Evolutionary conservation across 2,113 vertebrate genomes (phyloP).

Genomic region (Erinaceus europaeus): DNA sequence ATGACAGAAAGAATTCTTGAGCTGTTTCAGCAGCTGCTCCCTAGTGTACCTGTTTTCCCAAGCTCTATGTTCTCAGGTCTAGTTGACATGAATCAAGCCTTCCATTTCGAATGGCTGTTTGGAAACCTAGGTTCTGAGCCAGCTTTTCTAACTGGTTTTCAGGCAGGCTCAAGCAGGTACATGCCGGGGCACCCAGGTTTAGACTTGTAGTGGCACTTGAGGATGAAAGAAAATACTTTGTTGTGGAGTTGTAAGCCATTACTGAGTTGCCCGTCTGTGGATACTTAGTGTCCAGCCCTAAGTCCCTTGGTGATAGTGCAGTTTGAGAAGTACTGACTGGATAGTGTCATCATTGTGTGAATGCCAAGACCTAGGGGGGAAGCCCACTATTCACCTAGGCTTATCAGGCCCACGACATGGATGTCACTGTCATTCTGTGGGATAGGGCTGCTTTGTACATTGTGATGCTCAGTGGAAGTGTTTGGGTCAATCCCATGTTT

Average conservation of each 20-base stretch:
- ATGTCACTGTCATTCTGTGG: too few relatives aligned
- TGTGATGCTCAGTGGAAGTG: background rate
- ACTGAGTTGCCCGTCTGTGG: background rate
- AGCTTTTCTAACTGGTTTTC: background rate
- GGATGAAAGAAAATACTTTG: conserved; percentile 7
- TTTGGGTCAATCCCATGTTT: background rate
- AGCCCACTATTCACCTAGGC: too few relatives aligned
- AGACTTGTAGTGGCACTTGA: background rate
- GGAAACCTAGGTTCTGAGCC: background rate
- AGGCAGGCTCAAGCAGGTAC: background rate
- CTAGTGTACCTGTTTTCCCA: conserved; percentile 26
- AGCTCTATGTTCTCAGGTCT: background rate
- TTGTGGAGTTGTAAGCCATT: background rate
- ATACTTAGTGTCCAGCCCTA: background rate
- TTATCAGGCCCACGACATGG: too few relatives aligned
- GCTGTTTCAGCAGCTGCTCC: conserved; percentile 31
- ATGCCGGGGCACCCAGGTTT: background rate
- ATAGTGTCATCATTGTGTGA: too few relatives aligned
- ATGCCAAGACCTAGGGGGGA: too few relatives aligned
- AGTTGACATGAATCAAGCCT: too few relatives aligned
- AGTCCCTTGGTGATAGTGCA: too few relatives aligned
- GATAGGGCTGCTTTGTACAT: background rate
- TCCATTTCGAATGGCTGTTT: background rate
- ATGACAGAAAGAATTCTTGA: conserved; percentile 33
- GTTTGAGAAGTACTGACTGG: too few relatives aligned